Conservation (phyloP, 1,140 invertebrate species). For the Habropoda laboriosa region DNA sequence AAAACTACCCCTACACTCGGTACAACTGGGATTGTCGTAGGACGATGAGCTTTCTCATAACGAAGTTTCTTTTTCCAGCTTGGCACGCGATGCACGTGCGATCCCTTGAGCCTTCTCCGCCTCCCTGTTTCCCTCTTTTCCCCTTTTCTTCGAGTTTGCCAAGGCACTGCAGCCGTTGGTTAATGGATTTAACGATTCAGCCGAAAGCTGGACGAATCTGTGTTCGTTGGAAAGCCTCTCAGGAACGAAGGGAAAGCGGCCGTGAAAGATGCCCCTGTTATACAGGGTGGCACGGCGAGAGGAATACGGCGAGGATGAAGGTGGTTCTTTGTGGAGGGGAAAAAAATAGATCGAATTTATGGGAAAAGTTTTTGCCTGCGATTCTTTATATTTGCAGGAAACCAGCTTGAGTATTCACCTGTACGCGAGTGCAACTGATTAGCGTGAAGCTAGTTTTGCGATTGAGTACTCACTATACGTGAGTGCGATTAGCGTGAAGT, state of each 20-base stretch:
- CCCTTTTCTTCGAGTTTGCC: not conserved
- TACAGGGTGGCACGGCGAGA: not conserved
- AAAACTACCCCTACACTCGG: constrained; percentile 28
- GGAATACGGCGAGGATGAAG: not conserved
- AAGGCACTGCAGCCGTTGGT: not conserved
- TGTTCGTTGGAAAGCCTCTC: constrained; percentile 9
- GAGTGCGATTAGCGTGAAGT: no score
- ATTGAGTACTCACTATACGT: no score
- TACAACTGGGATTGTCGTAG: constrained; percentile 42
- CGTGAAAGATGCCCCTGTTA: constrained; percentile 60
- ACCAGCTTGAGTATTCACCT: no score
- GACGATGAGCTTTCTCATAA: constrained; percentile 64
- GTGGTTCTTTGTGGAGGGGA: not conserved
- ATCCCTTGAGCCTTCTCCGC: constrained; percentile 39
- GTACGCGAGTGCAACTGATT: no score
- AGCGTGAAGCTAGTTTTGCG: no score
- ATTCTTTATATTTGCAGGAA: no score
- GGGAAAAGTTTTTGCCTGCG: no score
- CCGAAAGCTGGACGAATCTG: constrained; percentile 51
- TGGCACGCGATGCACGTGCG: constrained; percentile 63
- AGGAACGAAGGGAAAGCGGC: constrained; percentile 50
- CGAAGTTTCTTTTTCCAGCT: constrained; percentile 58
- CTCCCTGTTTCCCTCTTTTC: not conserved
- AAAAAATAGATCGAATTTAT: not conserved
- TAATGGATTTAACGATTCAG: constrained; percentile 65